Base-by-base conservation (phyloP, 2,888 invertebrate species). In the Parelbella ahira region DNA sequence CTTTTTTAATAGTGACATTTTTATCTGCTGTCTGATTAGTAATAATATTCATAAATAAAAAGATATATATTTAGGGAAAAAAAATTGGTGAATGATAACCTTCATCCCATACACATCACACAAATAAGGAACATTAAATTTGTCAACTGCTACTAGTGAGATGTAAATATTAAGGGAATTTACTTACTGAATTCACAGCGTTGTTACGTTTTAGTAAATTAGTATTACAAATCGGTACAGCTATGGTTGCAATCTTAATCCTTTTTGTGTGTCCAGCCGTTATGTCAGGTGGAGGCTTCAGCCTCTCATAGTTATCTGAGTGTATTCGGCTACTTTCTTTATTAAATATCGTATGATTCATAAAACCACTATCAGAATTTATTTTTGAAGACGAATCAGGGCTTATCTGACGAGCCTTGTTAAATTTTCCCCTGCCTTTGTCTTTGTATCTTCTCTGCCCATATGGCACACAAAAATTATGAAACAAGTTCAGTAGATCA, bases 381-480 rank as follows among this genome's bases (percentile, higher is more conserved):
- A 65, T 41, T 44, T 60, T 74, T 4, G 45, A 45, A 3, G 45
- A 25, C 7, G 57, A 50, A 15, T 77, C 78, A 0, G 75, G 76
- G 27, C 71, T 76, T 2, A 47, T 37, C 15, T 69, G 68, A 12
- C 82, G 65, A n/a, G 61, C 51, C 58, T 65, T 82, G 41, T 83
- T 84, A 3, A 81, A 51, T 60, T 69, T 82, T 1, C 83, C 82
- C 53, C 84, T 59, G 0, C 82, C 82, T 0, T 81, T 65, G 47
- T 87, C 86, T 46, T 78, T 68, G 34, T 78, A 78, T 47, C 69
- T 82, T 44, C 88, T 69, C 55, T 88, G 88, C 0, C 84, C 80
- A 28, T 76, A 77, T 1, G 88, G 88, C 1, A 88, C 71, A 53
- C 88, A 88, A 54, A 63, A 88, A 34, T 79, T 64, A 43, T 82